Conservation (phyloP, 2,888 invertebrate species). For the Leptogaster cylindrica region DNA sequence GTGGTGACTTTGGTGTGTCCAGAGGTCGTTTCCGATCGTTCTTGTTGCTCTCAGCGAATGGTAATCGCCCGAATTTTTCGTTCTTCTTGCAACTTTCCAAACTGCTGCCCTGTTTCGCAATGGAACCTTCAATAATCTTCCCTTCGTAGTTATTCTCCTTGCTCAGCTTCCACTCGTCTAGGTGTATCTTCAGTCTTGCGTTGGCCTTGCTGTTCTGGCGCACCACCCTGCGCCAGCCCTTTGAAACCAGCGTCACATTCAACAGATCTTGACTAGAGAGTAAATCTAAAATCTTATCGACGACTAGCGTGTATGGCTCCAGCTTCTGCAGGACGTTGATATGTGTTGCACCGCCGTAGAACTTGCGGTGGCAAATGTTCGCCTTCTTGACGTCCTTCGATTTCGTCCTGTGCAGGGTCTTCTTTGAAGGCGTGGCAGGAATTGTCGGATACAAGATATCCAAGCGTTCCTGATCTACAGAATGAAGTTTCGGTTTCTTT, state of each 20-base stretch:
- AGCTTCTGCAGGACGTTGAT: conserved; percentile 46
- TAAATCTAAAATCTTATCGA: conserved; percentile 42
- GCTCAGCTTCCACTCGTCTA: conserved; percentile 25
- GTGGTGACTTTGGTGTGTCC: conserved; percentile 41
- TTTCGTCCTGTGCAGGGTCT: not conserved
- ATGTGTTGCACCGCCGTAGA: conserved; percentile 41
- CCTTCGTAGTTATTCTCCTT: conserved; percentile 42
- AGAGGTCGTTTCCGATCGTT: conserved; percentile 30
- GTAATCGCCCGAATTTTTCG: not conserved
- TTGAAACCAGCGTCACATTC: conserved; percentile 36
- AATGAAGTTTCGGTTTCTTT: conserved; percentile 35
- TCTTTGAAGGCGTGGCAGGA: conserved; percentile 43
- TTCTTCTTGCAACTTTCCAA: not conserved
- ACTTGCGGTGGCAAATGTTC: conserved; percentile 9
- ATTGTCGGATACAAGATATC: conserved; percentile 46
- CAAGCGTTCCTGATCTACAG: conserved; percentile 36
- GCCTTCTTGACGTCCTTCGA: not conserved
- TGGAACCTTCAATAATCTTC: not conserved
- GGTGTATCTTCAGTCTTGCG: conserved; percentile 10
- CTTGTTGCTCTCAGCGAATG: conserved; percentile 41
- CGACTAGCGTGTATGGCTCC: conserved; percentile 38
- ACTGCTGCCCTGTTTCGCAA: not conserved
- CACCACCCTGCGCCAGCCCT: conserved; percentile 22
- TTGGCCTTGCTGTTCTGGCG: conserved; percentile 32
- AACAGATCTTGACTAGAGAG: conserved; percentile 41